Evolutionary conservation across 2,888 invertebrate genomes (phyloP), one percentile per base, ranked within the genome.

Genomic region (Cephus nigrinus): DNA sequence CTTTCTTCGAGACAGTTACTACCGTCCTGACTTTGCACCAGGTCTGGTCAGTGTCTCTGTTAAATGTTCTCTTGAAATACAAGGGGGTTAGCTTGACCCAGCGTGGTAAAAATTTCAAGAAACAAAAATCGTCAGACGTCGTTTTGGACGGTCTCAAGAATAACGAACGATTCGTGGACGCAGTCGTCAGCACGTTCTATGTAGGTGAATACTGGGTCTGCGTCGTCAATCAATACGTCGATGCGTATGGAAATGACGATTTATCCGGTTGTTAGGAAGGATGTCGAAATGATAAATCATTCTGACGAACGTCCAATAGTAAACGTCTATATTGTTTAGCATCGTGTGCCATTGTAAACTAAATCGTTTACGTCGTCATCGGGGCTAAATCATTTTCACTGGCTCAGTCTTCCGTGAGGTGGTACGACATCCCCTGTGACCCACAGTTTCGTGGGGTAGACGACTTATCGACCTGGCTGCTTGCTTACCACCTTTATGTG

Each of bases 381-480:
- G 31, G 15, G 31, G 33, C 71, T 71, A 71, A 71, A 71, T 71
- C 31, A 71, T 71, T 71, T 55, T 55, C 23, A 55, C 23, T 23
- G 23, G 23, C 23, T 55, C 0, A 15, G 9, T 55, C 2, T 23
- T 23, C 55, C 55, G 23, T 15, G 55, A 55, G 15, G 55, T 55
- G 55, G 23, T 55, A 23, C 55, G 55, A 23, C 31, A 12, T 33
- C 32, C 71, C 32, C 31, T 71, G 32, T 11, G 36, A 68, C 31
- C 76, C 74, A 55, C 68, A 40, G 75, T 68, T 35, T 77, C 12
- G 69, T 35, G 85, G 84, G 88, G 86, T 88, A 82, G 86, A 88
- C 87, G 89, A 88, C 88, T 89, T 89, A 89, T 89, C 88, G 89
- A 89, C 89, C 89, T 88, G 87, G 78, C 78, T 77, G 80, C 84